Conservation (phyloP, 2,888 invertebrate genomes). For the Eilema griseolum region DNA sequence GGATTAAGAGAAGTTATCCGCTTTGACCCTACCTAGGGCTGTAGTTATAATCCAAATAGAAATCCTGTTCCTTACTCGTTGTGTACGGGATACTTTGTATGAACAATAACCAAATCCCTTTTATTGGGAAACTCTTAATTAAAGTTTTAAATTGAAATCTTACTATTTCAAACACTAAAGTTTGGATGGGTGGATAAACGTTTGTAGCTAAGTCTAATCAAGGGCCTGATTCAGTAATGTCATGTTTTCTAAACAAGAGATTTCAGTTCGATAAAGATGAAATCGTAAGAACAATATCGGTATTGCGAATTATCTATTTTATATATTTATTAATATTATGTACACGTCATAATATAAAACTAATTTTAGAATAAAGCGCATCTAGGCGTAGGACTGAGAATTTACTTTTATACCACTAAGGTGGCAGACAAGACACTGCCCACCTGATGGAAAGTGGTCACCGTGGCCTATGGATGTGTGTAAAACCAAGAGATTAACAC, state of each 20-base stretch:
- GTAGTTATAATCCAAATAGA: conserved; percentile 71
- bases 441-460: too few species aligned
- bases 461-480: too few species aligned
- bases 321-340: too few species aligned
- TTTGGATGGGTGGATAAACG: not conserved
- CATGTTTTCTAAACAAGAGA: not conserved
- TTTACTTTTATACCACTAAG: too few species aligned
- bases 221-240: not conserved
- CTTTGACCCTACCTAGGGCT: conserved; percentile 66
- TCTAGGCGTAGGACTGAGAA: too few species aligned
- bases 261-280: not conserved
- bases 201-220: not conserved
- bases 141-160: not conserved
- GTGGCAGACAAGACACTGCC: too few species aligned
- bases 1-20: conserved; percentile 70
- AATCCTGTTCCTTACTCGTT: conserved; percentile 66
- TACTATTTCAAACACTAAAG: not conserved
- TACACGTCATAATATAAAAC: too few species aligned
- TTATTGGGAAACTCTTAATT: conserved; percentile 1
- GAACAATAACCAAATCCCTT: conserved; percentile 26
- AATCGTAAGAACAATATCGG: too few species aligned
- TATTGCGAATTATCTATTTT: too few species aligned
- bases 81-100: conserved; percentile 56
- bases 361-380: too few species aligned
- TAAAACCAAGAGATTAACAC: too few species aligned